Evolutionary conservation across 2,888 invertebrate genomes (phyloP).

Genomic region (Blastobasis adustella): DNA sequence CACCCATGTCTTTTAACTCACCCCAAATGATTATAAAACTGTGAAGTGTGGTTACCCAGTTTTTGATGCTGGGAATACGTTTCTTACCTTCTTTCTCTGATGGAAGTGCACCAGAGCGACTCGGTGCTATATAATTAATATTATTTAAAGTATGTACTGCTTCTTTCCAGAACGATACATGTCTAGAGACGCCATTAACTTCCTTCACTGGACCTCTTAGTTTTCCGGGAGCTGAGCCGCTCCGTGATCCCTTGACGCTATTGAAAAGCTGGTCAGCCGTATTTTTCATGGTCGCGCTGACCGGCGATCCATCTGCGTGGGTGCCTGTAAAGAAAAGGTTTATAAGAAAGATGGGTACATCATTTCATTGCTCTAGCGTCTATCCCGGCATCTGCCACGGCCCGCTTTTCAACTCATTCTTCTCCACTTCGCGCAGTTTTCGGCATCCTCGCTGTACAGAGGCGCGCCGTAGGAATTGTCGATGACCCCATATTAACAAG

Average conservation of each 20-base stretch:
- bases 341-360: too few species aligned
- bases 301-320: neutral
- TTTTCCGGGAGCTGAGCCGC: slow-evolving; percentile 7
- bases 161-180: slow-evolving; percentile 11
- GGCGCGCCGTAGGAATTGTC: too few species aligned
- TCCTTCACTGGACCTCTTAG: slow-evolving; percentile 8
- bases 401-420: too few species aligned
- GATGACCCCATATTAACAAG: too few species aligned
- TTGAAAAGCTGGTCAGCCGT: slow-evolving; percentile 12
- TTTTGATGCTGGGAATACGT: slow-evolving; percentile 9
- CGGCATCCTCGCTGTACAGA: too few species aligned
- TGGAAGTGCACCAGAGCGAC: neutral
- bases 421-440: too few species aligned
- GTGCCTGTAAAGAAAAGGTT: neutral
- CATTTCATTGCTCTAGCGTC: too few species aligned
- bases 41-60: slow-evolving; percentile 13
- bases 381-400: too few species aligned
- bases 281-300: neutral
- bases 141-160: slow-evolving; percentile 10
- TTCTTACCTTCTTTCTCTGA: neutral
- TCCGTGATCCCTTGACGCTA: slow-evolving; percentile 7
- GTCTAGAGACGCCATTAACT: slow-evolving; percentile 6
- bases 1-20: slow-evolving; percentile 6
- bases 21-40: slow-evolving; percentile 10
- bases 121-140: slow-evolving; percentile 4